Percentiles rank a stretch among this genome's conserved stretches.
phyloP scores from a whole-genome alignment of 2,113 vertebrate species.

The Corythoichthys intestinalis region DNA sequence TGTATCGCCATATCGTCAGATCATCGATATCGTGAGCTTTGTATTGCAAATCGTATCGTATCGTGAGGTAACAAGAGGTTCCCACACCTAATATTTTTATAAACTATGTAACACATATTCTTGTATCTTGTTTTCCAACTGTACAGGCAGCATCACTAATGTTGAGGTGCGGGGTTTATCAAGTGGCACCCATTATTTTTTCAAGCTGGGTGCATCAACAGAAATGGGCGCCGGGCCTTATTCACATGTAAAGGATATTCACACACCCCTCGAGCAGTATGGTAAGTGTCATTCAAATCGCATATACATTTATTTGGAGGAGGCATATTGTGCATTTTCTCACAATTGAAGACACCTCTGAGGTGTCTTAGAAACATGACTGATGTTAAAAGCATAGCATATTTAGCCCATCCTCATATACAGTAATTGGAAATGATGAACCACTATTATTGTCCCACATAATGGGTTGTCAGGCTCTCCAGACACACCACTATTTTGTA shows the following conservation, averaged over 20 bases:
- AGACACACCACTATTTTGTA: not conserved
- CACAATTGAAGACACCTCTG: not conserved
- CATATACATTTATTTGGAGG: not conserved
- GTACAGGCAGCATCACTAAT: constrained; percentile 84
- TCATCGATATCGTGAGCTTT: too few relatives aligned
- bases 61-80: too few relatives aligned
- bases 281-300: constrained; percentile 45
- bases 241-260: constrained; percentile 83
- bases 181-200: constrained; percentile 86
- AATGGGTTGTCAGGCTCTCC: not conserved
- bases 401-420: too few relatives aligned
- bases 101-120: not conserved
- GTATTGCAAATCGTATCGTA: too few relatives aligned
- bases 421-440: too few relatives aligned
- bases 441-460: not conserved
- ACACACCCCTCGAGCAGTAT: constrained; percentile 77
- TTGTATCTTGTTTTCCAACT: constrained; percentile 2
- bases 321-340: not conserved
- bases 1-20: too few relatives aligned
- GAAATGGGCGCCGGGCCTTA: constrained; percentile 88
- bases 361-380: not conserved
- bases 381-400: not conserved
- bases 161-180: constrained; percentile 83
- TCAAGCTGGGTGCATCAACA: constrained; percentile 91
- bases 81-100: not conserved